phyloP scores from a whole-genome alignment of 2,888 invertebrate species.

The Eilema sororculum region DNA sequence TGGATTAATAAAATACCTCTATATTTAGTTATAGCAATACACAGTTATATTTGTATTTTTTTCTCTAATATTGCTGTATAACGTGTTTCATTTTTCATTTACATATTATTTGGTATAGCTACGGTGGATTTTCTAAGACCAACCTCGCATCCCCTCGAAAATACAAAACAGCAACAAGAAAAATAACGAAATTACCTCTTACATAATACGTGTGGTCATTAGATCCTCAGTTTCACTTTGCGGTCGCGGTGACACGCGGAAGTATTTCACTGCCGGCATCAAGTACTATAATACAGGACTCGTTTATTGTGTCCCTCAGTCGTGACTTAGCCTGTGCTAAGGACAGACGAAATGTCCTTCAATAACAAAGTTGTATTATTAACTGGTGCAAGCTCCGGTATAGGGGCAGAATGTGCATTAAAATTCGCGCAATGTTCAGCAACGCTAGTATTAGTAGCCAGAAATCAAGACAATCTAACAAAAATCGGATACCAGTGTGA shows the following conservation, averaged over 20 bases:
- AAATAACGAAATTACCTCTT: not conserved
- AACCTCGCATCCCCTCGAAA: not conserved
- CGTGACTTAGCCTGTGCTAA: constrained; percentile 21
- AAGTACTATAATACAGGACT: constrained; percentile 45
- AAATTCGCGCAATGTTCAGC: constrained; percentile 70
- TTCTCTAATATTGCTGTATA: too few species aligned
- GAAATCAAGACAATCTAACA: constrained; percentile 68
- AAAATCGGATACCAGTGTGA: constrained; percentile 66
- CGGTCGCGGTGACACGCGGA: constrained; percentile 56
- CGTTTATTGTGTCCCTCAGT: constrained; percentile 47
- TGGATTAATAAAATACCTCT: too few species aligned
- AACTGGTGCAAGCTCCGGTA: constrained; percentile 78
- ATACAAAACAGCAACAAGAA: not conserved
- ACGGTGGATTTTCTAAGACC: too few species aligned
- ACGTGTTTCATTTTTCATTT: too few species aligned
- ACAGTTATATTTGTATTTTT: too few species aligned
- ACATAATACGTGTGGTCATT: constrained; percentile 49
- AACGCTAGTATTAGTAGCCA: constrained; percentile 66
- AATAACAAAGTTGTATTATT: constrained; percentile 73
- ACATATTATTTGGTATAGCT: too few species aligned
- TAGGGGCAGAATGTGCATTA: constrained; percentile 73
- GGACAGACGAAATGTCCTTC: constrained; percentile 66
- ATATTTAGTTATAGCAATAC: too few species aligned
- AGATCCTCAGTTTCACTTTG: constrained; percentile 52
- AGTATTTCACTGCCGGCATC: constrained; percentile 42